These are phyloP conservation scores for Mesocentrotus franciscanus DNA, from an alignment of 53 echinoderm and acorn worm species.

Conservation along the genomic window DNA sequence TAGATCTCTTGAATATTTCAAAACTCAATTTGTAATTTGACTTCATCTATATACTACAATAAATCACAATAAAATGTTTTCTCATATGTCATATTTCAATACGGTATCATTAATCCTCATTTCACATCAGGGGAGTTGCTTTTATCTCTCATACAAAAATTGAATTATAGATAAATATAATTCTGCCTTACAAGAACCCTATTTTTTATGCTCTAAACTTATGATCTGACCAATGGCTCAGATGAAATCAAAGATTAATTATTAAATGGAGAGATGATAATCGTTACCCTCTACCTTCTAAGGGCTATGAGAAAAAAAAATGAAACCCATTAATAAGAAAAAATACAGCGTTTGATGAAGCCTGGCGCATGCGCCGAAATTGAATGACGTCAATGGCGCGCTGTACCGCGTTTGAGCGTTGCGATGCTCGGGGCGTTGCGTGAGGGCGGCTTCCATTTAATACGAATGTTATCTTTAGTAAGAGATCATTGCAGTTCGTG, in stretches of 20 bases:
- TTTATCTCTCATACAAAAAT: not conserved
- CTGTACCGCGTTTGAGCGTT: constrained; percentile 41
- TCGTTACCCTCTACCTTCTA: not conserved
- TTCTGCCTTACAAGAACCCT: not conserved
- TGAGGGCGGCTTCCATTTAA: not conserved
- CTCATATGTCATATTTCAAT: too few relatives aligned
- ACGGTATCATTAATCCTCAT: too few relatives aligned
- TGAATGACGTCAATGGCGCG: constrained; percentile 48
- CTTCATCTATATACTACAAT: too few relatives aligned
- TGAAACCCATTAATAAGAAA: not conserved
- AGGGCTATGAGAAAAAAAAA: not conserved
- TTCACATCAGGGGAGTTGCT: not conserved
- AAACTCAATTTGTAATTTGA: too few relatives aligned
- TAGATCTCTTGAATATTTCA: too few relatives aligned
- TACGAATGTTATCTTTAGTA: constrained; percentile 13
- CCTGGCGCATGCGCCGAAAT: not conserved
- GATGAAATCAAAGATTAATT: not conserved
- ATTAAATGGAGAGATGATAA: not conserved
- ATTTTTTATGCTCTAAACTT: not conserved
- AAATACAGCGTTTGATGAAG: not conserved
- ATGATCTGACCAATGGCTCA: not conserved
- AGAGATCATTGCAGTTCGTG: constrained; percentile 34
- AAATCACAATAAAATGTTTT: too few relatives aligned
- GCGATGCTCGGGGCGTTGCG: not conserved
- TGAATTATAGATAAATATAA: not conserved